Conservation (phyloP, 2,113 vertebrate genomes). For the Bolborhynchus lineola region DNA sequence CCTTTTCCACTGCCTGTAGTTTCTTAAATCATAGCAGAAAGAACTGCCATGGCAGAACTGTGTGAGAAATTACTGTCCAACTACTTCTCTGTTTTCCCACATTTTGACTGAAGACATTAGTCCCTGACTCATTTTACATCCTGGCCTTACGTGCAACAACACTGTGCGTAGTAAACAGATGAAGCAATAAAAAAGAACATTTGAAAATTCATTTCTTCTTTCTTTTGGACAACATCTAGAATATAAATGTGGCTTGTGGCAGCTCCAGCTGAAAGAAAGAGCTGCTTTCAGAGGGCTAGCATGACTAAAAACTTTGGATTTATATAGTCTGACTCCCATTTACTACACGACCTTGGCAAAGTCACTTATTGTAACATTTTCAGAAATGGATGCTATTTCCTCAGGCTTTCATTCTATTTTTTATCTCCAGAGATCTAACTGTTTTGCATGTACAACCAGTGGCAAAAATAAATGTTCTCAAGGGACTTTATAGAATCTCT, state of each 20-base stretch:
- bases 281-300: background rate
- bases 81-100: slow-evolving; percentile 64
- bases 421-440: slow-evolving; percentile 9
- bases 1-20: slow-evolving; percentile 68
- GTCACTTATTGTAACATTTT: slow-evolving; percentile 35
- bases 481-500: background rate
- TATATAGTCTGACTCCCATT: slow-evolving; percentile 1
- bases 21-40: slow-evolving; percentile 75
- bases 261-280: background rate
- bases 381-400: slow-evolving; percentile 41
- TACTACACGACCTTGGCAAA: background rate
- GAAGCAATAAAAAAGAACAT: slow-evolving; percentile 4
- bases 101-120: slow-evolving; percentile 57
- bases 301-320: slow-evolving; percentile 20
- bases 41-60: slow-evolving; percentile 53
- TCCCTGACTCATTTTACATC: slow-evolving; percentile 51
- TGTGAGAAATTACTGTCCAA: slow-evolving; percentile 68
- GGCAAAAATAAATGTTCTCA: background rate
- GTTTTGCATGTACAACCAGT: background rate
- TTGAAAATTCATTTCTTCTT: slow-evolving; percentile 13
- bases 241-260: slow-evolving; percentile 6
- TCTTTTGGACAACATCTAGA: background rate
- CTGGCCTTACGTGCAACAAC: slow-evolving; percentile 15
- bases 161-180: background rate
- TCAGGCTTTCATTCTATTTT: slow-evolving; percentile 32